A percentile compares a stretch with the other conserved stretches of the same genome.
These are phyloP conservation scores for Mayetiola destructor DNA, from an alignment of 2,888 invertebrate genomes.

Conservation along the genomic window DNA sequence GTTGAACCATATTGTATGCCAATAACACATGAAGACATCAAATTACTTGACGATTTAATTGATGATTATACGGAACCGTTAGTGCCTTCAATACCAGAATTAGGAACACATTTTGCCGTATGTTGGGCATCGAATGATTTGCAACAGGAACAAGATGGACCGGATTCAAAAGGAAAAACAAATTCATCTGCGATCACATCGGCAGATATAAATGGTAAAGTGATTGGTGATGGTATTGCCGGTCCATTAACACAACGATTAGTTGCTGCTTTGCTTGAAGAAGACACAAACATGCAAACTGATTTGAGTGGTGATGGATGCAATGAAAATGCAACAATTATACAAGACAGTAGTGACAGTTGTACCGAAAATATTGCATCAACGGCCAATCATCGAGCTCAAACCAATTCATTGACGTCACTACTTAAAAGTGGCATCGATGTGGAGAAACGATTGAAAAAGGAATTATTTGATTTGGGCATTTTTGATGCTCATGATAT, in stretches of 20 bases:
- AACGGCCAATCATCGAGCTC: constrained; percentile 28
- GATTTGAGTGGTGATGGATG: constrained; percentile 20
- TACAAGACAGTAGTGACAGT: constrained; percentile 28
- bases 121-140: constrained; percentile 79
- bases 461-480: constrained; percentile 77
- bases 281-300: constrained; percentile 44
- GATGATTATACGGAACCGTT: constrained; percentile 38
- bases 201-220: constrained; percentile 24
- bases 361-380: constrained; percentile 28
- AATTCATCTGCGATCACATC: constrained; percentile 25
- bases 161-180: constrained; percentile 33
- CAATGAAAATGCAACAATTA: constrained; percentile 34
- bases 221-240: constrained; percentile 36
- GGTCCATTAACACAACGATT: constrained; percentile 80
- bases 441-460: constrained; percentile 68
- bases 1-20: constrained; percentile 88
- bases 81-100: constrained; percentile 69
- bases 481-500: constrained; percentile 57
- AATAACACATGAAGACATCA: constrained; percentile 71
- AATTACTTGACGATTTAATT: constrained; percentile 54
- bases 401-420: constrained; percentile 31
- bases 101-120: constrained; percentile 79
- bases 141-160: constrained; percentile 52
- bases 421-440: constrained; percentile 52
- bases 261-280: constrained; percentile 77